Evolutionary conservation across 2,888 invertebrate species (phyloP).

Genomic region (Drosophila quinaria): DNA sequence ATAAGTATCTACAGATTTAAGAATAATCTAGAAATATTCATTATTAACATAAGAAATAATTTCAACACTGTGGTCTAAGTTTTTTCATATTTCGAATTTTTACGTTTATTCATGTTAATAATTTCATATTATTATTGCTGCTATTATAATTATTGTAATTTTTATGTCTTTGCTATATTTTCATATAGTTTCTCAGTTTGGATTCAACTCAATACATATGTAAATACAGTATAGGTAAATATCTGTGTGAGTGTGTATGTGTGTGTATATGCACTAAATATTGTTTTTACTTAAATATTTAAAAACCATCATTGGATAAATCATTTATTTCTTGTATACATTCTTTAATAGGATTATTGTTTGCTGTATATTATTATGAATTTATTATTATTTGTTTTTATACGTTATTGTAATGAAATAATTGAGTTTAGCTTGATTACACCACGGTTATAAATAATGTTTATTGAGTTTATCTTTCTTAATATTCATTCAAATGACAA

Average conservation of each 20-base stretch:
- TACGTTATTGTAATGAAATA: constrained; percentile 46
- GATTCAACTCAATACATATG: constrained; percentile 57
- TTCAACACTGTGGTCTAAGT: not conserved
- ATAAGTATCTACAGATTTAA: not conserved
- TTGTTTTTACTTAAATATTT: constrained; percentile 37
- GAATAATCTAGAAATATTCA: not conserved
- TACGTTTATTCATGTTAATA: constrained; percentile 68
- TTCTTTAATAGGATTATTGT: constrained; percentile 53
- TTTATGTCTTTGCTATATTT: constrained; percentile 38
- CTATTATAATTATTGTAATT: constrained; percentile 44
- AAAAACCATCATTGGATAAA: constrained; percentile 57
- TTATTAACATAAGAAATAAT: not conserved
- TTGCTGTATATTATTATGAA: constrained; percentile 20
- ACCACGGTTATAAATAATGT: constrained; percentile 54
- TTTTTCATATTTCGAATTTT: constrained; percentile 44
- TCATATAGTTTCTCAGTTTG: constrained; percentile 38
- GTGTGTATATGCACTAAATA: constrained; percentile 44
- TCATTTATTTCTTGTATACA: constrained; percentile 56
- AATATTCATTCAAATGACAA: constrained; percentile 66
- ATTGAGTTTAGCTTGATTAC: constrained; percentile 50
- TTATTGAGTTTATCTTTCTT: constrained; percentile 21
- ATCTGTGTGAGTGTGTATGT: constrained; percentile 30
- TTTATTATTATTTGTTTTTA: constrained; percentile 27
- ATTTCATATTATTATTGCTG: constrained; percentile 49
- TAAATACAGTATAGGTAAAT: constrained; percentile 28